A percentile compares a stretch with the other conserved stretches of the same genome.
Evolutionary conservation across 2,888 invertebrate species (phyloP).

Genomic region (Chironomus riparius): DNA sequence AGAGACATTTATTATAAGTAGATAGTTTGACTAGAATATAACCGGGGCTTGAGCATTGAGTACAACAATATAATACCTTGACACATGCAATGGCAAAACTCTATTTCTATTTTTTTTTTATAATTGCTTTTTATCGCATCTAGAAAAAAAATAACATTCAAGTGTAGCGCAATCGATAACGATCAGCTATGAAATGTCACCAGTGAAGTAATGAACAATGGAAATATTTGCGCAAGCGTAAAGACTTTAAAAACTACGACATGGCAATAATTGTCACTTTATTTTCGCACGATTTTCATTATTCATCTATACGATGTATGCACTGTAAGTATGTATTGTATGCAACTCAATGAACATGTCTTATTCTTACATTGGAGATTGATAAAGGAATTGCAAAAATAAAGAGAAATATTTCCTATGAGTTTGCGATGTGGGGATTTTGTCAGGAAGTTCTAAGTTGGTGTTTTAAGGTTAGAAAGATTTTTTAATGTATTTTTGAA

Average conservation of each 20-base stretch:
- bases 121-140: slow-evolving; percentile 24
- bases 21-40: not conserved
- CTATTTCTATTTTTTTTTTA: not conserved
- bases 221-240: slow-evolving; percentile 20
- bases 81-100: slow-evolving; percentile 18
- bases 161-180: slow-evolving; percentile 20
- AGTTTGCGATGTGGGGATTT: too few relatives aligned
- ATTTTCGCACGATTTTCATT: slow-evolving; percentile 13
- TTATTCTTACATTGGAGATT: not conserved
- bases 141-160: not conserved
- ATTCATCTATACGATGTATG: not conserved
- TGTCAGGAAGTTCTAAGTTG: too few relatives aligned
- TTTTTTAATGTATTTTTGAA: too few relatives aligned
- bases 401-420: not conserved
- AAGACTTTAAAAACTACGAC: not conserved
- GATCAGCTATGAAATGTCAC: slow-evolving; percentile 23
- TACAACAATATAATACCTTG: slow-evolving; percentile 3
- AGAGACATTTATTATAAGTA: not conserved
- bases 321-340: not conserved
- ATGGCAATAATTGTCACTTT: slow-evolving; percentile 18
- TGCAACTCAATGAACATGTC: not conserved
- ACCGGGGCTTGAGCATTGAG: not conserved
- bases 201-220: slow-evolving; percentile 15
- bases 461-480: too few relatives aligned
- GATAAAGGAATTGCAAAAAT: too few relatives aligned